Percentiles rank a stretch among this genome's conserved stretches.
Evolutionary conservation across 2,888 invertebrate species (phyloP).

Genomic region (Oithona nana): DNA sequence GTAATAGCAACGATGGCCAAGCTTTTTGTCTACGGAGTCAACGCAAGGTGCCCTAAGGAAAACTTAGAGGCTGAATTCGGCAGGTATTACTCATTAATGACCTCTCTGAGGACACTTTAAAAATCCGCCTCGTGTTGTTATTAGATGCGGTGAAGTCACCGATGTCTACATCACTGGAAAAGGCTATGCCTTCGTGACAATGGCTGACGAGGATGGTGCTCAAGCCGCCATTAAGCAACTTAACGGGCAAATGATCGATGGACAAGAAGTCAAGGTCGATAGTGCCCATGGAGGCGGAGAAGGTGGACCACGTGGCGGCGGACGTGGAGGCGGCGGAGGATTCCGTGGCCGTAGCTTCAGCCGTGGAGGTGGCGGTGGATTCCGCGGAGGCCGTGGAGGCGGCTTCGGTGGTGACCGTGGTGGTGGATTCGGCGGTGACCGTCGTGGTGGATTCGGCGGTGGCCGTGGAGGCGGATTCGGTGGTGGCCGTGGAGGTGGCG

Average conservation of each 20-base stretch:
- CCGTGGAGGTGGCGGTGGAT: neutral
- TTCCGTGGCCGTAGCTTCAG: neutral
- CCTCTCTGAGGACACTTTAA: neutral
- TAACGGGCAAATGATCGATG: slow-evolving; percentile 1
- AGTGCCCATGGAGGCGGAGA: neutral
- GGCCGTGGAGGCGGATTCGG: slow-evolving; percentile 1
- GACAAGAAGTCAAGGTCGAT: slow-evolving; percentile 10
- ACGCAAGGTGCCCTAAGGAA: neutral
- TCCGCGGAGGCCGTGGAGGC: neutral
- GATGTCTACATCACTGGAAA: slow-evolving; percentile 11
- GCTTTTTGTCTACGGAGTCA: slow-evolving; percentile 11
- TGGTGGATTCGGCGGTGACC: neutral
- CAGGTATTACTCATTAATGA: neutral
- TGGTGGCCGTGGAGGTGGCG: slow-evolving; percentile 5
- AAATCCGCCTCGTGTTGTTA: neutral
- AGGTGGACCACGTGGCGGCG: neutral
- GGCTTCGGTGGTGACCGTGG: neutral
- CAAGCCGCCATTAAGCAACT: slow-evolving; percentile 4
- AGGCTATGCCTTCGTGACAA: slow-evolving; percentile 15
- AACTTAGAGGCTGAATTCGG: slow-evolving; percentile 4
- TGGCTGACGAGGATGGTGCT: neutral
- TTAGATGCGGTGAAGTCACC: neutral
- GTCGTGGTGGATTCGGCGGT: neutral
- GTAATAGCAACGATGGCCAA: neutral
- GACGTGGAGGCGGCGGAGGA: neutral